A percentile compares a stretch with the other conserved stretches of the same genome.
Evolutionary conservation across 30 jellyfish, hydroid and myxozoan species (phyloP).

Genomic region (Turritopsis dohrnii): DNA sequence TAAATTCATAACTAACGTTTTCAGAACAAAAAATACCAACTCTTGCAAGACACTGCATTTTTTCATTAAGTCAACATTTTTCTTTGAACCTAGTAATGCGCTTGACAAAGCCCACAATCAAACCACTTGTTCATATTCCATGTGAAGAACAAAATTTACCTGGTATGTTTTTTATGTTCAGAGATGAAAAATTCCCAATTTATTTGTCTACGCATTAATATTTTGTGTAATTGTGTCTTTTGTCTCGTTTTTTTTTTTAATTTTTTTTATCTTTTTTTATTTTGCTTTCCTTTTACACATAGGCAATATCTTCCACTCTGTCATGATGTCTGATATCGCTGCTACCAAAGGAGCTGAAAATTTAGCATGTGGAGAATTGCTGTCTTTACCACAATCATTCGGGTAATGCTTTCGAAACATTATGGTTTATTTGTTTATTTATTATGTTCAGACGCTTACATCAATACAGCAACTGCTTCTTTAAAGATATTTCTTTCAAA

Average conservation of each 20-base stretch:
- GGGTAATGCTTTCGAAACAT: conserved; percentile 82
- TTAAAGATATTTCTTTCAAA: too few relatives aligned
- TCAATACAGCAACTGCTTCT: too few relatives aligned
- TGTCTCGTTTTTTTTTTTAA: too few relatives aligned
- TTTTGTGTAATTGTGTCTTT: too few relatives aligned
- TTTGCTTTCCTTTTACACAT: too few relatives aligned
- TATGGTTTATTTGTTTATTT: not conserved
- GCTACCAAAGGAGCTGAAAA: conserved; percentile 80
- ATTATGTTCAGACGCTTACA: not conserved
- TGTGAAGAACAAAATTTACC: conserved; percentile 83
- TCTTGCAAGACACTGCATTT: not conserved
- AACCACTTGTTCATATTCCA: conserved; percentile 73
- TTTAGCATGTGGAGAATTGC: conserved; percentile 67
- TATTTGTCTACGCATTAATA: too few relatives aligned
- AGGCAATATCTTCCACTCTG: conserved; percentile 32
- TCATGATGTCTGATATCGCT: conserved; percentile 35
- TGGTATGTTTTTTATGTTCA: conserved; percentile 43
- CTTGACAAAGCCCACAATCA: conserved; percentile 81
- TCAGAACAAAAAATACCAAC: not conserved
- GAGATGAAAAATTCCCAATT: too few relatives aligned
- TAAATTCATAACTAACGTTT: not conserved
- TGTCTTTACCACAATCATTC: conserved; percentile 83
- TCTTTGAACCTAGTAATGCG: conserved; percentile 60
- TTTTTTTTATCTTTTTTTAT: too few relatives aligned
- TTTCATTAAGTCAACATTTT: not conserved